A percentile compares a stretch with the other conserved stretches of the same genome.
These are phyloP conservation scores for Choloepus hoffmanni DNA, from an alignment of 2,113 vertebrate species.

Conservation along the genomic window DNA sequence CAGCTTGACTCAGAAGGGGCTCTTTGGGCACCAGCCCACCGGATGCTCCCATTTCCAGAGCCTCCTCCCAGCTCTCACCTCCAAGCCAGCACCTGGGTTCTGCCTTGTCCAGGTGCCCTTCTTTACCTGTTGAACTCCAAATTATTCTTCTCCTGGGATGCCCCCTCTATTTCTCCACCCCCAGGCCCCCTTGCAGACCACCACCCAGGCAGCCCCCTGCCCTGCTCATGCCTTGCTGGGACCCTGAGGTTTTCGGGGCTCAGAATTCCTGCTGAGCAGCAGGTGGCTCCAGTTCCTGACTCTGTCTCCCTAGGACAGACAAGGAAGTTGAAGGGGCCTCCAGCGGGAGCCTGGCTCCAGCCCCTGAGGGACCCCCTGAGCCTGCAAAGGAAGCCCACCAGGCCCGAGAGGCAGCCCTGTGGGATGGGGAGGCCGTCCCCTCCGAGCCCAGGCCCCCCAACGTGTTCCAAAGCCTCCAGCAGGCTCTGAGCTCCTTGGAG, in stretches of 20 bases:
- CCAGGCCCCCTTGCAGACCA: not conserved
- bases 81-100: not conserved
- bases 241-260: not conserved
- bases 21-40: not conserved
- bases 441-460: not conserved
- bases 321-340: not conserved
- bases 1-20: not conserved
- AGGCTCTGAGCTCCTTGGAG: conserved; percentile 91
- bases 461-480: conserved; percentile 89
- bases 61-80: not conserved
- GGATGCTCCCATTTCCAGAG: conserved; percentile 29
- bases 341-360: not conserved
- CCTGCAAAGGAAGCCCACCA: not conserved
- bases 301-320: conserved; percentile 32
- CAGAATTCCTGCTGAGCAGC: not conserved
- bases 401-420: not conserved
- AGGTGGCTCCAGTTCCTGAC: not conserved
- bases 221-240: not conserved
- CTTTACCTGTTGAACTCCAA: not conserved
- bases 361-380: not conserved
- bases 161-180: not conserved
- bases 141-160: too few relatives aligned
- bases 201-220: not conserved
- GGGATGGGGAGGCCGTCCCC: not conserved
- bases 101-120: too few relatives aligned